Base-by-base conservation (phyloP, 2,797 vertebrate species). In the Trachurus trachurus region DNA sequence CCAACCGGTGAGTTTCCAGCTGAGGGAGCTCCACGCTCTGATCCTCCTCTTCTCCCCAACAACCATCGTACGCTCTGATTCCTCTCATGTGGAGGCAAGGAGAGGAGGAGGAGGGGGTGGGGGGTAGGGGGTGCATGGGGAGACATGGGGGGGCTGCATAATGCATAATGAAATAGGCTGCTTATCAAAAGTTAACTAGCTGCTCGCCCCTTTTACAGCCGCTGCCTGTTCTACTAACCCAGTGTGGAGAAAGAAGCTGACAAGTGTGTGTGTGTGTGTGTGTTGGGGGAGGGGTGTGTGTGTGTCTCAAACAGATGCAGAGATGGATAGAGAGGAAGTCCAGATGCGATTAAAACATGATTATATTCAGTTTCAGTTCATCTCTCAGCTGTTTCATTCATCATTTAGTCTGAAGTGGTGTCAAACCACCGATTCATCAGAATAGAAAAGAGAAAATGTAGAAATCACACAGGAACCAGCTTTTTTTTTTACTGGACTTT, bases 101-200 rank as follows among this genome's bases (percentile, higher is more conserved):
- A 6, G 5, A 34, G 31, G 31, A 26, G 26, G 26, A 26, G 26
- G 26, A 26, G 31, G 79, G 76, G 79, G 65, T 26, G 26, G 26
- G 26, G 26, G 26, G 26, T 26, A 3, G 26, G 26, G 26, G 26
- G 26, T 1, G 26, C 26, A 26, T 26, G 26, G 3, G 26, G 26
- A n/a, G 26, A 3, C 26, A 26, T 26, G 26, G n/a, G 73, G 83
- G 83, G 50, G 67, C 62, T 73, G 67, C 74, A 81, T 34, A 34
- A 34, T 90, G 76, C 81, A 92, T 93, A 92, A 92, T 93, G 78
- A 91, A 94, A 85, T 71, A 81, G 66, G 75, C 71, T 65, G 69
- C 86, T 91, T 92, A 93, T 93, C 87, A 92, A 94, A 92, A 91
- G 89, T 93, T 92, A 94, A 94, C 85, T 26, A 91, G 87, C 75